These are phyloP conservation scores for Malurus alboscapulatus DNA, from an alignment of 2,113 vertebrate genomes.

Conservation along the genomic window DNA sequence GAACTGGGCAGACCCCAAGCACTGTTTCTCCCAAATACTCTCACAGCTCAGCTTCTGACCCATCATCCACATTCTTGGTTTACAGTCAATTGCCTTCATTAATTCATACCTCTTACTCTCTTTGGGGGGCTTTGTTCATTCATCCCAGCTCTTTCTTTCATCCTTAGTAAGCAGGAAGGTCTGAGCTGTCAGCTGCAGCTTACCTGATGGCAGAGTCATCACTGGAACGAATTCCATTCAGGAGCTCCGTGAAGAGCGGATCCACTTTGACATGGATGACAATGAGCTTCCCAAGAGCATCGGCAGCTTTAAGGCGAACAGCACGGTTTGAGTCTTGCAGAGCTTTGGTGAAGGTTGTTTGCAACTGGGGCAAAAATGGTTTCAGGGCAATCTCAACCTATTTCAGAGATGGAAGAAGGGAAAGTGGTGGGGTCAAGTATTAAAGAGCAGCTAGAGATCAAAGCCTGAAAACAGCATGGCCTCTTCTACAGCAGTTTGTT, in stretches of 20 bases:
- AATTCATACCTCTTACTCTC: neutral
- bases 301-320: constrained; percentile 90
- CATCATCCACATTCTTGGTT: neutral
- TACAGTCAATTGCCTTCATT: neutral
- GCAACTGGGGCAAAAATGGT: constrained; percentile 95
- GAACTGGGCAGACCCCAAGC: neutral
- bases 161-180: neutral
- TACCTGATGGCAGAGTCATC: constrained; percentile 95
- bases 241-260: constrained; percentile 91
- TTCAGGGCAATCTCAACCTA: constrained; percentile 96
- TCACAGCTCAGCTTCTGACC: neutral
- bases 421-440: neutral
- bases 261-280: constrained; percentile 96
- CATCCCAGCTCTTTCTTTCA: neutral
- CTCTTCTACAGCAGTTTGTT: neutral
- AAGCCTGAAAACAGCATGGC: neutral
- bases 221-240: constrained; percentile 87
- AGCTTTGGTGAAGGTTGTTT: constrained; percentile 98
- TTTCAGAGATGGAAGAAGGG: neutral
- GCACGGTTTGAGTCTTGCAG: constrained; percentile 91
- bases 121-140: neutral
- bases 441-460: neutral
- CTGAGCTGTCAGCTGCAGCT: neutral
- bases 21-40: neutral
- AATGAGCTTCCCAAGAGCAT: constrained; percentile 92